Percentiles rank a stretch among this genome's conserved stretches.
phyloP scores from a whole-genome alignment of 2,113 vertebrate species.

The Thalassarche chlororhynchos region DNA sequence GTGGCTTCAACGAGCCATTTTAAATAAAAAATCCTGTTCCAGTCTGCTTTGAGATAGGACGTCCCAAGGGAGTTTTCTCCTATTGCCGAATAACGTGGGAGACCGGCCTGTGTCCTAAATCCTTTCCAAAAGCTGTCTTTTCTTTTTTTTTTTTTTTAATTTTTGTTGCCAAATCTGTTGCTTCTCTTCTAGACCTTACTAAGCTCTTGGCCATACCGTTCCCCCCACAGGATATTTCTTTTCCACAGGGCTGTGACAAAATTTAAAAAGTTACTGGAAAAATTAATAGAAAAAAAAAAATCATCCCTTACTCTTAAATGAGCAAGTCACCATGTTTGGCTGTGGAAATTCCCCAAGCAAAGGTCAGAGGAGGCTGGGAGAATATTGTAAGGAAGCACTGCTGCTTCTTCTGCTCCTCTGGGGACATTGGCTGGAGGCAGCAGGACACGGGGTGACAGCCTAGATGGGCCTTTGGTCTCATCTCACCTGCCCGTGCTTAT shows the following conservation, averaged over 20 bases:
- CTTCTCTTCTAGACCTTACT: background rate
- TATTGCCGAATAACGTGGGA: background rate
- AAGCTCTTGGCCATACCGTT: background rate
- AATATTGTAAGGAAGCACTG: background rate
- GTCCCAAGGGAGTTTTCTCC: background rate
- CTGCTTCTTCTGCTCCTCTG: background rate
- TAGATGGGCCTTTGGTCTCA: fast-evolving
- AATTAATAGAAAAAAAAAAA: background rate
- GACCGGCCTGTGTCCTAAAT: background rate
- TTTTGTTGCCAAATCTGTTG: background rate
- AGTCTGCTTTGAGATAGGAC: background rate
- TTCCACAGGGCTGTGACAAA: background rate
- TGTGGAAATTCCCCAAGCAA: background rate
- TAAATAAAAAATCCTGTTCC: background rate
- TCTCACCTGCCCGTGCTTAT: background rate
- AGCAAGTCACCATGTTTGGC: background rate
- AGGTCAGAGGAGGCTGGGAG: background rate
- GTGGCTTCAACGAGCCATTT: background rate
- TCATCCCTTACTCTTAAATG: background rate
- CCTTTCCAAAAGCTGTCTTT: background rate
- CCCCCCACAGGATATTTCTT: background rate
- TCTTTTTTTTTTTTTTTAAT: too few species aligned
- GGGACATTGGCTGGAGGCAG: background rate
- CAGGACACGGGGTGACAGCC: background rate
- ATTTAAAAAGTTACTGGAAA: background rate